Conservation (phyloP, 2,113 vertebrate genomes). For the Menura novaehollandiae region DNA sequence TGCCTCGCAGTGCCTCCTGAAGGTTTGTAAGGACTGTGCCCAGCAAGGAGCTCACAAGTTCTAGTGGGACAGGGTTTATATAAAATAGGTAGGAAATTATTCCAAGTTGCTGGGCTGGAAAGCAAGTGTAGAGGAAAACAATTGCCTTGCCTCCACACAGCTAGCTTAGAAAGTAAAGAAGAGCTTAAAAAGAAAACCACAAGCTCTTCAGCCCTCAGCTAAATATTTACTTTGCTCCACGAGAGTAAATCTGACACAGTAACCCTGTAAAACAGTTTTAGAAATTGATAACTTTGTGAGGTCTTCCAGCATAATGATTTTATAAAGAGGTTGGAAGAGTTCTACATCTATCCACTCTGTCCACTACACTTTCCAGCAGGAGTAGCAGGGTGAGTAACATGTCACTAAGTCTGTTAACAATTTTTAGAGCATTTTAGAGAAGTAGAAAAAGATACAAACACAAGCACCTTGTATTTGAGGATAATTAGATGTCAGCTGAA, state of each 20-base stretch:
- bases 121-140: background rate
- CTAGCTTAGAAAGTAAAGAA: background rate
- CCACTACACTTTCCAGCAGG: background rate
- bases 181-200: background rate
- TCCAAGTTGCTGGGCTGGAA: background rate
- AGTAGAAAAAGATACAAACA: background rate
- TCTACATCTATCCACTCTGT: background rate
- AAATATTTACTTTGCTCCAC: background rate
- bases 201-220: background rate
- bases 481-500: background rate
- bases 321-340: background rate
- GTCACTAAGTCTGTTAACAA: background rate
- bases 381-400: background rate
- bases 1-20: background rate
- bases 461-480: background rate
- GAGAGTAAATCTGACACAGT: background rate
- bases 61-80: background rate
- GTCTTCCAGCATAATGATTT: background rate
- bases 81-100: background rate
- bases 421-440: background rate
- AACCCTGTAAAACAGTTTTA: background rate
- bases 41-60: background rate
- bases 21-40: background rate
- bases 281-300: accelerated
- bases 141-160: background rate